These are phyloP conservation scores for Urocyon cinereoargenteus DNA, from an alignment of 2,797 vertebrate species.

Conservation along the genomic window DNA sequence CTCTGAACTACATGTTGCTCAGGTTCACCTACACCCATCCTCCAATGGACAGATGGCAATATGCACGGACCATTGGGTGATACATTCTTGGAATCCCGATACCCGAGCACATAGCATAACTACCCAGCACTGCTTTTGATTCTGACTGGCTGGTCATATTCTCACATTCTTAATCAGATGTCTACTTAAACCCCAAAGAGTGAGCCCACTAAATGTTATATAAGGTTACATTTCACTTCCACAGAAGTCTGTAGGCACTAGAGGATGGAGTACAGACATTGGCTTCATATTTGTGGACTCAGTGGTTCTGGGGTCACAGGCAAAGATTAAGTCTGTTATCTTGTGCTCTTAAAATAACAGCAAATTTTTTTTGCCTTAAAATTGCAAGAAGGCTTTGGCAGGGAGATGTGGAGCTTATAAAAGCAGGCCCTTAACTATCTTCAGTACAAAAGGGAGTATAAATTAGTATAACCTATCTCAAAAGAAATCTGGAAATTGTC, in stretches of 20 bases:
- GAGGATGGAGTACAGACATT: not conserved
- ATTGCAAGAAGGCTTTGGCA: not conserved
- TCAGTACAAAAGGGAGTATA: not conserved
- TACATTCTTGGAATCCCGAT: conserved; percentile 28
- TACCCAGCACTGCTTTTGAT: not conserved
- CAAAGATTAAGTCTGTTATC: conserved; percentile 9
- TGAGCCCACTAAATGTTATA: not conserved
- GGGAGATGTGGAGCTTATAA: not conserved
- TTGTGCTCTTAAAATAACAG: not conserved
- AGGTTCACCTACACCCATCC: not conserved
- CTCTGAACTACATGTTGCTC: conserved; percentile 5
- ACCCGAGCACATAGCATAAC: not conserved
- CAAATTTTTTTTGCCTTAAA: conserved; percentile 40
- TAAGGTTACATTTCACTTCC: not conserved
- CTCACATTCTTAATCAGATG: not conserved
- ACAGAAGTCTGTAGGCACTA: not conserved
- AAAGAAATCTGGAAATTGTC: conserved; percentile 28
- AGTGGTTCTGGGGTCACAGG: not conserved
- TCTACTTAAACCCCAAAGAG: not conserved
- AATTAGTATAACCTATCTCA: not conserved
- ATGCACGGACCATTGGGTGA: not conserved
- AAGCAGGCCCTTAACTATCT: not conserved
- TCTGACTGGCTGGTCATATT: not conserved
- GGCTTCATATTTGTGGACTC: not conserved
- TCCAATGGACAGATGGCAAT: not conserved